phyloP scores from a whole-genome alignment of 2,888 invertebrate genomes.

The Dicranocentrus wangi region DNA sequence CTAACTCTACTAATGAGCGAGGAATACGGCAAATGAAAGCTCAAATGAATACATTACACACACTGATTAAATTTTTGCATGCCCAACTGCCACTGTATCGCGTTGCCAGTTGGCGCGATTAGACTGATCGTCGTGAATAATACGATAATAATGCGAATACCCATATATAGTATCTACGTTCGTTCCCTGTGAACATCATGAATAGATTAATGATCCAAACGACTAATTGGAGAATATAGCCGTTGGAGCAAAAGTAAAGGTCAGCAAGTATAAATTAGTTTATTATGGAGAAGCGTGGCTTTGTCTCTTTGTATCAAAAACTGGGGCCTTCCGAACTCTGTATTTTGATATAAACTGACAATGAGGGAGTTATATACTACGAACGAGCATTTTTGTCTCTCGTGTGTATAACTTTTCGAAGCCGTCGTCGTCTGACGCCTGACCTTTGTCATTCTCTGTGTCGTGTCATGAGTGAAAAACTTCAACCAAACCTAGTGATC shows the following conservation, averaged over 20 bases:
- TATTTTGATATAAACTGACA: not conserved
- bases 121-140: not conserved
- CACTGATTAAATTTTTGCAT: constrained; percentile 12
- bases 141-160: not conserved
- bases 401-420: no score
- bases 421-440: no score
- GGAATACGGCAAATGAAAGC: not conserved
- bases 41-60: not conserved
- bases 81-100: not conserved
- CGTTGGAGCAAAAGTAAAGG: constrained; percentile 14
- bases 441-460: not conserved
- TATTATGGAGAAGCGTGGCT: constrained; percentile 25
- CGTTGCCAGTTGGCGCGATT: not conserved
- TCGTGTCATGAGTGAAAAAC: not conserved
- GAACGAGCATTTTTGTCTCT: not conserved
- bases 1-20: not conserved
- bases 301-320: not conserved
- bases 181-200: no score
- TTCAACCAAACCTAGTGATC: no score
- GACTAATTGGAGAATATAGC: no score
- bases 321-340: not conserved
- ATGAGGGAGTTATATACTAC: not conserved
- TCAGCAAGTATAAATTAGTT: constrained; percentile 27
- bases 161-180: no score
- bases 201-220: no score